Percentiles rank a stretch among this genome's conserved stretches.
Evolutionary conservation across 2,888 invertebrate species (phyloP).

Genomic region (Idaea biselata): DNA sequence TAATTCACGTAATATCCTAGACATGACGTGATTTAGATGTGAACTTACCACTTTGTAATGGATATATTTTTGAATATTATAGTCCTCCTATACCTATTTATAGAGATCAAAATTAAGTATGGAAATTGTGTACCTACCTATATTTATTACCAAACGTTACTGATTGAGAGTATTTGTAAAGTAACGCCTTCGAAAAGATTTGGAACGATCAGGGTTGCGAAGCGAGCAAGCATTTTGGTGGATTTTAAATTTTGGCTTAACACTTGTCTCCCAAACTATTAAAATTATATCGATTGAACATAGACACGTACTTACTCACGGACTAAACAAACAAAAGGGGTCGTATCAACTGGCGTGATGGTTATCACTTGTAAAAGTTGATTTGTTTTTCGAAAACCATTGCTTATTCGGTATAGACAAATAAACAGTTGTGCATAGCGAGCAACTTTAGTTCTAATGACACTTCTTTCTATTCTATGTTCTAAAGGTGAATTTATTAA

Average conservation of each 20-base stretch:
- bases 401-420: too few species aligned
- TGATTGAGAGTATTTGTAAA: neutral
- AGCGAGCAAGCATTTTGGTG: neutral
- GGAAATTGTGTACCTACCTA: neutral
- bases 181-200: neutral
- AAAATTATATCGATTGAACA: neutral
- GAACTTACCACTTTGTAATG: slow-evolving; percentile 43
- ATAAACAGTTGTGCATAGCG: too few species aligned
- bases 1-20: slow-evolving; percentile 57
- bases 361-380: too few species aligned
- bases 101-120: neutral
- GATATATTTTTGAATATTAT: slow-evolving; percentile 34
- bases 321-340: neutral
- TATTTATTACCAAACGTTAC: too few species aligned
- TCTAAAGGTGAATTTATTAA: too few species aligned
- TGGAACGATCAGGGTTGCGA: neutral
- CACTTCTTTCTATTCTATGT: too few species aligned
- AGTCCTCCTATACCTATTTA: slow-evolving; percentile 31
- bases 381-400: too few species aligned
- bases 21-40: slow-evolving; percentile 43
- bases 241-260: neutral
- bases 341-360: too few species aligned
- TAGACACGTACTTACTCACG: neutral
- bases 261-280: neutral
- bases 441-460: too few species aligned